Percentiles rank a stretch among this genome's conserved stretches.
These are phyloP conservation scores for Sericinus montela DNA, from an alignment of 2,888 invertebrate species.

Conservation along the genomic window DNA sequence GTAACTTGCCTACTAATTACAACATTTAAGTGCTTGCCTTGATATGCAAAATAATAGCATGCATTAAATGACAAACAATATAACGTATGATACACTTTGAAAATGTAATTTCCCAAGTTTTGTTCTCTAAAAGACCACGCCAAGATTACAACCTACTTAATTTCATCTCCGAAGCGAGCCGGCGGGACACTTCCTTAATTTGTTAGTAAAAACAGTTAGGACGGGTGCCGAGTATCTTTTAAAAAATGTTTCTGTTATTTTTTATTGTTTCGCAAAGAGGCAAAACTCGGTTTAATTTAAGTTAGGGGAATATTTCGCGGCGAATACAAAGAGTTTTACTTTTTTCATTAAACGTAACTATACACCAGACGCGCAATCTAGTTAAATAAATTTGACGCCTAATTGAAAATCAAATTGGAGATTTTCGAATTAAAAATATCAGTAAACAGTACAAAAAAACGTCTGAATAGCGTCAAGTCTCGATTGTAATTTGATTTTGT, in stretches of 20 bases:
- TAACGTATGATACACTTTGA: constrained; percentile 6
- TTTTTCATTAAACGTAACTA: constrained; percentile 4
- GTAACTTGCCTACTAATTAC: no score
- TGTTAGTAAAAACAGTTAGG: constrained; percentile 23
- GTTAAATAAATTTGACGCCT: constrained; percentile 1
- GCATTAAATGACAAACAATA: not conserved
- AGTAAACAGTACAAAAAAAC: not conserved
- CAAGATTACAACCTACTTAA: constrained; percentile 21
- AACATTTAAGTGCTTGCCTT: no score
- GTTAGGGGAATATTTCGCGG: constrained; percentile 18
- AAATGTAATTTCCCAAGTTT: constrained; percentile 18
- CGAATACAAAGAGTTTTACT: constrained; percentile 10
- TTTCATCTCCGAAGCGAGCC: constrained; percentile 13
- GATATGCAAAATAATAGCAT: no score
- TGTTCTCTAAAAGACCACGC: constrained; percentile 12
- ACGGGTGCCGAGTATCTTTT: constrained; percentile 16
- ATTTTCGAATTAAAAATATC: not conserved
- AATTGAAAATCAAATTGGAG: not conserved
- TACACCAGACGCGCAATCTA: not conserved
- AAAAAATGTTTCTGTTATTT: constrained; percentile 21
- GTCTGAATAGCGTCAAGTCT: no score
- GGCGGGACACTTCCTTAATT: constrained; percentile 20
- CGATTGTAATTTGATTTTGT: no score
- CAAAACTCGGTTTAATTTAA: constrained; percentile 19
- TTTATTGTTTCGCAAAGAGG: constrained; percentile 19